Evolutionary conservation across 1,140 invertebrate species (phyloP), one percentile per base, ranked within the genome.

Genomic region (Condylostylus longicornis): DNA sequence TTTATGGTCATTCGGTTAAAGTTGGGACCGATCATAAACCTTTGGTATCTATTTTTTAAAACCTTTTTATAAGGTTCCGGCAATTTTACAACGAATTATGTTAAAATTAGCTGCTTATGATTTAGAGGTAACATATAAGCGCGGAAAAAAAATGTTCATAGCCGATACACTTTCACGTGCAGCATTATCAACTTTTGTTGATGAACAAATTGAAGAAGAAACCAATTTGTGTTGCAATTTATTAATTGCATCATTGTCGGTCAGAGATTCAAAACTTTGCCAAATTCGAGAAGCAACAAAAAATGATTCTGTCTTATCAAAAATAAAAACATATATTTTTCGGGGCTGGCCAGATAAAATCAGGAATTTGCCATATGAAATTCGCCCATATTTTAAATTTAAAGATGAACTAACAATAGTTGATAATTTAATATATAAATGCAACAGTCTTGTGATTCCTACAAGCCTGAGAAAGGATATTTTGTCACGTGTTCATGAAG

Each of bases 1-100:
- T 59, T 5, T 50, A 37, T 45, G 48, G 48, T 2, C 41, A 31
- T 9, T 37, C 45, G 14, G 42, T 52, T 2, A 42, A 53, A 1
- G 47, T 64, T 2, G 49, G 65, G 44, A 65, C 58, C 1, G 65
- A 68, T 39, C 64, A 69, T 38, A 64, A 63, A 38, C 62, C 64
- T 8, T 22, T 68, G 12, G 54, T 61, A 28, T 29, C 41, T 3
- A 52, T 68, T 12, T 61, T 65, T 43, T 53, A 51, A 67, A 68
- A 48, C 33, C 53, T 17, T 42, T 69, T 32, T 33, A 49, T 17
- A 49, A 50, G 20, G 54, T 61, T 6, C 49, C 59, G 5, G 46
- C 43, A 32, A 48, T 55, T 39, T 42, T 65, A 9, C 56, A 55
- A 33, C 32, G 49, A n/a, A 46, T 53, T 41, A 43, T 54, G 40